phyloP scores from a whole-genome alignment of 2,113 vertebrate genomes.

The Chaenocephalus aceratus region DNA sequence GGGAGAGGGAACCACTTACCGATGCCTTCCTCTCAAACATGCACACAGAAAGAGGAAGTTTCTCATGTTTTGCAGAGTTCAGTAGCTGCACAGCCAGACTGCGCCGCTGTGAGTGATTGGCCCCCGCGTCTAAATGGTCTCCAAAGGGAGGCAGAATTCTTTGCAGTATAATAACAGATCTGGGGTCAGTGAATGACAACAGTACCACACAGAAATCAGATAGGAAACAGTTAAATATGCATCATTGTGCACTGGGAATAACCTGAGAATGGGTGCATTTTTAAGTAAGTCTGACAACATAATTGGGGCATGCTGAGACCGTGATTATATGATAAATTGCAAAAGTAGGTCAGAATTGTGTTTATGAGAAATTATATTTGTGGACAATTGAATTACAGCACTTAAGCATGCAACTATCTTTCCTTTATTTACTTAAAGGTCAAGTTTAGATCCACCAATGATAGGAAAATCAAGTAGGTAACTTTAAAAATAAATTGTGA shows the following conservation, averaged over 20 bases:
- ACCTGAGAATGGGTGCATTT: background rate
- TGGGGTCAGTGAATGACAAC: conserved; percentile 63
- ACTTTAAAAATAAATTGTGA: conserved; percentile 44
- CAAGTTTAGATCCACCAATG: background rate
- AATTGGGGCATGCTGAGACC: background rate
- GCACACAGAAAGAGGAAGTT: conserved; percentile 79
- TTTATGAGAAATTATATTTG: conserved; percentile 3
- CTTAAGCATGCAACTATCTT: background rate
- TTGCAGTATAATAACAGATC: conserved; percentile 73
- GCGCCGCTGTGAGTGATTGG: conserved; percentile 72
- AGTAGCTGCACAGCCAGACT: conserved; percentile 74
- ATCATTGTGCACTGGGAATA: conserved; percentile 5
- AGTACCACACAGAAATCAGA: conserved; percentile 52
- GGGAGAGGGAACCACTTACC: conserved; percentile 79
- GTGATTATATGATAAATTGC: background rate
- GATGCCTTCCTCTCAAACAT: conserved; percentile 74
- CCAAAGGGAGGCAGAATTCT: conserved; percentile 70
- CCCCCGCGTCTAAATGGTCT: conserved; percentile 68
- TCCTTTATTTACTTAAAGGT: background rate
- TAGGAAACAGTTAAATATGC: conserved; percentile 31
- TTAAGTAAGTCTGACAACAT: background rate
- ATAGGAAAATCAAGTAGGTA: conserved; percentile 34
- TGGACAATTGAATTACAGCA: background rate
- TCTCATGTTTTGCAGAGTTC: conserved; percentile 80
- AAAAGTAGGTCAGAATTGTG: conserved; percentile 41